Evolutionary conservation across 2,113 vertebrate species (phyloP), one percentile per base, ranked within the genome.

Genomic region (Leptocoma aspasia): DNA sequence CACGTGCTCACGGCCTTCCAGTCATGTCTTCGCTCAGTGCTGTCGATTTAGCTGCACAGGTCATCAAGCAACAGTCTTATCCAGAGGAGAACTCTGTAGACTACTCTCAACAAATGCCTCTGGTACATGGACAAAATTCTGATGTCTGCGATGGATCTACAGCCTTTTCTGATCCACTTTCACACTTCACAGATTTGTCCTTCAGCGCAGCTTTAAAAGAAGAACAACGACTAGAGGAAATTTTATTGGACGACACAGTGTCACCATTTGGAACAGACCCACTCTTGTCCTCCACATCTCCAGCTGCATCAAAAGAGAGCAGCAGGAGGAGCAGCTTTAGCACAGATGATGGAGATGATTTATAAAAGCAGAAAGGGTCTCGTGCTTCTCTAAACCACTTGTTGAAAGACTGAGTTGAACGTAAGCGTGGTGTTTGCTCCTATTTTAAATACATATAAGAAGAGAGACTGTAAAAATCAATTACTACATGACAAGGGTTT

Each of bases 181-280:
- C 99, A 41, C 99, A 99, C 95, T 99, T 99, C 97, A 99, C 99
- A 3, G 99, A 99, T 98, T 98, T 99, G 97, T 98, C 98, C 54
- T 99, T 99, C 96, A 99, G 99, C 3, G 98, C 98, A 10, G 98
- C 99, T 54, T 98, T 99, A 78, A 99, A 99, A 94, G 99, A 99
- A 89, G 99, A 99, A 81, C 99, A 99, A 44, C 97, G 97, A 71
- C 97, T 99, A 90, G 99, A 99, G 19, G 98, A 98, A 95, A 97
- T 99, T 90, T 97, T 99, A 65, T 97, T 99, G 97, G 98, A 99
- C 28, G 98, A 99, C 89, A 97, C 98, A 3, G 97, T 99, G 76
- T 99, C 99, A 3, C 99, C 99, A 0, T 99, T 99, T 56, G 99
- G 98, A 89, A 95, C 98, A 41, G 99, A 99, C 89, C 99, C 99